Evolutionary conservation across 2,797 vertebrate genomes (phyloP), one percentile per base, ranked within the genome.

Genomic region (Tachyglossus aculeatus): DNA sequence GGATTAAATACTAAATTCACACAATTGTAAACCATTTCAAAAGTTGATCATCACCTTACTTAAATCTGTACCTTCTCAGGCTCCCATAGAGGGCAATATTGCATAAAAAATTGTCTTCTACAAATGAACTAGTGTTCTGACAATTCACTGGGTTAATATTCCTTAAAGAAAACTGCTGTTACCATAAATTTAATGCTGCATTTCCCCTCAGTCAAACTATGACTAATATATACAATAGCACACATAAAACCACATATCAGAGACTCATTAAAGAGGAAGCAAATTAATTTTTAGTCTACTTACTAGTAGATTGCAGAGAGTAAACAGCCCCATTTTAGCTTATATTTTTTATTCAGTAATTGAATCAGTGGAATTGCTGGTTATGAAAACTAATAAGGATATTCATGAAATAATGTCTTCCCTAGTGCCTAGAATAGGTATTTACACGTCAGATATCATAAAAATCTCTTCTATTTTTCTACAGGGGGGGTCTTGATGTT

Each of bases 21-120:
- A n/a, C n/a, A n/a, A n/a, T n/a, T n/a, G n/a, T n/a, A n/a, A n/a
- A n/a, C n/a, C n/a, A n/a, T n/a, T n/a, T n/a, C n/a, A n/a, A n/a
- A n/a, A n/a, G n/a, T n/a, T n/a, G n/a, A n/a, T n/a, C n/a, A n/a
- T 37, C 1, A 1, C 21, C 2, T 1, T 7, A 66, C 15, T 78
- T 24, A 47, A 48, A 73, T 74, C 54, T 62, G 37, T 65, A 83
- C 24, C 50, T 81, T 74, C 66, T 69, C 32, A 52, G 77, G 59
- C 55, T 91, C 90, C 92, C 90, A 83, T 92, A 92, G 92, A 92
- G 88, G 92, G 92, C 92, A 91, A 91, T 88, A 82, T 93, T 91
- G 91, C 80, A 91, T 89, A 87, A 90, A 88, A 88, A 82, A 93
- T 92, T 48, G 60, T 27, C 72, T 75, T 21, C 52, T 59, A 40